Base-by-base conservation (phyloP, 2,888 invertebrate species). In the Chouioia cunea region DNA sequence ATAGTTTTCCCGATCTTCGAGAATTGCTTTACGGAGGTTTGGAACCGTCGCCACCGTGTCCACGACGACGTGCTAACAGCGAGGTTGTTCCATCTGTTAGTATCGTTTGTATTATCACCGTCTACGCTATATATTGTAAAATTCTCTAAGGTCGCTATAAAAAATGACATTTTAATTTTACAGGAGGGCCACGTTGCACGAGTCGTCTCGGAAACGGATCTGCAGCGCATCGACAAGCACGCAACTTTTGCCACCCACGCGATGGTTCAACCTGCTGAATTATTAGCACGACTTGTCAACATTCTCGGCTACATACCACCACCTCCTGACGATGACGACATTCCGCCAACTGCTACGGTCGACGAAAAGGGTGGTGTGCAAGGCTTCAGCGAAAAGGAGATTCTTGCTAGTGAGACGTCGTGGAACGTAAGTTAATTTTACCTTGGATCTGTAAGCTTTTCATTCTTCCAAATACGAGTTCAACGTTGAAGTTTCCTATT, bases 141-240 rank as follows among this genome's bases (percentile, higher is more conserved):
- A 27, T 27, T 27, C 27, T 4, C 27, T 6, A 27, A 27, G 2
- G 2, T 27, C 27, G 6, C 6, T 27, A 2, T 6, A 27, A 4
- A 27, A 27, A 27, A 27, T 27, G 6, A 27, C 27, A 6, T 36
- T 36, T 36, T 10, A 36, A 36, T 47, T 14, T 74, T 65, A 1
- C 70, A 81, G 86, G 80, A 82, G 78, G 75, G 81, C 0, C 77
- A 81, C 75, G 84, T 92, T 4, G 83, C 84, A 4, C 88, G 92
- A 67, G 91, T 92, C 62, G 91, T 92, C 75, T 95, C 94, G 0
- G 95, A 95, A 77, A 92, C 93, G 0, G 94, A 95, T 83, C 87
- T 95, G 54, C 89, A 91, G 71, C 89, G 91, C 52, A 93, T 95
- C 75, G 93, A 95, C 82, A 92, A 92, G 79, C 91, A 91, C 76